Percentiles rank a stretch among this genome's conserved stretches.
These are phyloP conservation scores for Sylvilagus bachmani DNA, from an alignment of 2,113 vertebrate species.

Conservation along the genomic window DNA sequence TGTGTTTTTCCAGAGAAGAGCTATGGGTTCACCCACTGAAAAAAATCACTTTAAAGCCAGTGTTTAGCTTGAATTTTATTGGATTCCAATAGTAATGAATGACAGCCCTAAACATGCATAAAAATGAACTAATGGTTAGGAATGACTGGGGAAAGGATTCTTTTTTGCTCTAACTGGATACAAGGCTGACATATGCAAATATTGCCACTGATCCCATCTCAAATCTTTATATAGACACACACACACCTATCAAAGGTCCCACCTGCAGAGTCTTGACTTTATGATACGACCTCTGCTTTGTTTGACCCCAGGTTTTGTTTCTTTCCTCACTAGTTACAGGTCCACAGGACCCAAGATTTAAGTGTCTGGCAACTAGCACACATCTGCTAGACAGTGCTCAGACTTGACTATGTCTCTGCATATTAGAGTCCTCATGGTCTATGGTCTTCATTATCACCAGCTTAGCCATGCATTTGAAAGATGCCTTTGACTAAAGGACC, in stretches of 20 bases:
- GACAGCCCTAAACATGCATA: background rate
- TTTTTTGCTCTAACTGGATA: constrained; percentile 1
- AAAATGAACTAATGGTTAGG: background rate
- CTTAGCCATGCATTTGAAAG: background rate
- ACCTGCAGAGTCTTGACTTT: background rate
- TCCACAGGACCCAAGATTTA: background rate
- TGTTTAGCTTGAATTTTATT: background rate
- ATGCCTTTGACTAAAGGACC: background rate
- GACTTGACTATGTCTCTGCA: background rate
- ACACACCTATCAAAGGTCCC: no score
- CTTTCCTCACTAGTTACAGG: background rate
- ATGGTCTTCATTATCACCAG: background rate
- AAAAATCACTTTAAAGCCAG: background rate
- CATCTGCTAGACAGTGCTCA: background rate
- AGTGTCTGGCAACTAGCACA: background rate
- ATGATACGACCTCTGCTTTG: background rate
- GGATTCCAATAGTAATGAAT: background rate
- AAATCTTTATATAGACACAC: background rate
- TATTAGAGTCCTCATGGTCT: background rate
- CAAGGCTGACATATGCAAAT: background rate
- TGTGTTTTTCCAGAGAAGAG: background rate
- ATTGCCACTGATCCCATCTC: background rate
- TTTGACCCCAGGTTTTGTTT: background rate
- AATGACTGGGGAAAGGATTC: background rate
- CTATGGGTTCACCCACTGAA: background rate